Conservation (phyloP, 2,113 vertebrate genomes). For the Hydrochoerus hydrochaeris region DNA sequence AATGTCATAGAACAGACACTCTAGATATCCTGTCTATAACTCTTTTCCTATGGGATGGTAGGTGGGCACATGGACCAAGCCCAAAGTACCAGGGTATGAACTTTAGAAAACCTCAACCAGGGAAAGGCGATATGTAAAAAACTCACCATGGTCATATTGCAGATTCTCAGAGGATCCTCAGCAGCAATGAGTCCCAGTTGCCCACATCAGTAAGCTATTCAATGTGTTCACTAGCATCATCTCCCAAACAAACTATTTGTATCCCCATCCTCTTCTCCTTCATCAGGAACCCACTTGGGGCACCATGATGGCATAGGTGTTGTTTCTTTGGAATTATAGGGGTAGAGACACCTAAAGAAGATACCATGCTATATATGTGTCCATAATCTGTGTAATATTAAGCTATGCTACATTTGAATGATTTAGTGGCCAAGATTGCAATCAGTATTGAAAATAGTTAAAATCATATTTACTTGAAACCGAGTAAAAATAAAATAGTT, state of each 20-base stretch:
- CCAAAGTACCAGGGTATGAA: neutral
- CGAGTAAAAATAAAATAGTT: constrained; percentile 52
- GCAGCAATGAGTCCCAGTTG: neutral
- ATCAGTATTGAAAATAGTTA: constrained; percentile 45
- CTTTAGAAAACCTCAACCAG: neutral
- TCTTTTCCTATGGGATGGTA: neutral
- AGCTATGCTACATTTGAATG: neutral
- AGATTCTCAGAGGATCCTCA: neutral
- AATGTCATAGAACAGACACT: neutral
- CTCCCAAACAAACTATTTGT: neutral
- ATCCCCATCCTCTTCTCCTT: neutral
- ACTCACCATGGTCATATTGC: neutral
- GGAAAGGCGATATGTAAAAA: neutral
- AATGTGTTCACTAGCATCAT: neutral
- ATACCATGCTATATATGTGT: neutral
- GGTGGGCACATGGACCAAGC: neutral
- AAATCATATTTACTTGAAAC: constrained; percentile 22
- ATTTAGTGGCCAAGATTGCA: neutral
- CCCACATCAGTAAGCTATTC: neutral
- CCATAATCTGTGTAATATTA: neutral
- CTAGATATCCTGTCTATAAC: neutral
- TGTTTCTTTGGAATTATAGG: neutral
- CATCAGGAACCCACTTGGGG: neutral
- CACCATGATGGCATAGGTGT: neutral
- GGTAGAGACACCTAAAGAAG: neutral